Evolutionary conservation across 2,888 invertebrate species (phyloP).

Genomic region (Orthosia gothica): DNA sequence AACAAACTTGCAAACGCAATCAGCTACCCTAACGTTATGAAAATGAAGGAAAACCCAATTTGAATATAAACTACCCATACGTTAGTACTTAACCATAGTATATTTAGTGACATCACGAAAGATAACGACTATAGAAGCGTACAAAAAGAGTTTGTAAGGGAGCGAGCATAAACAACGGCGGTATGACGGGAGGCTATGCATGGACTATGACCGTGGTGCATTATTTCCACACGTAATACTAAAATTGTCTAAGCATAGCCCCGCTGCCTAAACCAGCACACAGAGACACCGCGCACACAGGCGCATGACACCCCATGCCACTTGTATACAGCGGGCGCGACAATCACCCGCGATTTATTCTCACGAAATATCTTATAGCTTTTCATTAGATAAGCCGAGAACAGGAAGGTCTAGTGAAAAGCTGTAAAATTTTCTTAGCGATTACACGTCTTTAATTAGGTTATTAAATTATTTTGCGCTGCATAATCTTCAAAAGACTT

Average conservation of each 20-base stretch:
- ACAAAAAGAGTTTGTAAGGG: constrained; percentile 72
- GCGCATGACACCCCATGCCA: constrained; percentile 79
- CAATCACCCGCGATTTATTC: constrained; percentile 23
- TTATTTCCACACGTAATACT: constrained; percentile 88
- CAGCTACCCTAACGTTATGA: constrained; percentile 56
- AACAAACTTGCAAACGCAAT: constrained; percentile 53
- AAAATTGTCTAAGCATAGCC: constrained; percentile 90
- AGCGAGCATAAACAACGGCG: constrained; percentile 73
- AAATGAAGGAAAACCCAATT: constrained; percentile 63
- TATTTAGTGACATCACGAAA: constrained; percentile 54
- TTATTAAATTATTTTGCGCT: not conserved
- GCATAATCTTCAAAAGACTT: not conserved
- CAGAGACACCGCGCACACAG: constrained; percentile 73
- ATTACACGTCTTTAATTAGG: not conserved
- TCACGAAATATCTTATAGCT: constrained; percentile 7
- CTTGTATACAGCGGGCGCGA: constrained; percentile 78
- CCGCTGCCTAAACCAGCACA: constrained; percentile 82
- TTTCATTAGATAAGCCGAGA: not conserved
- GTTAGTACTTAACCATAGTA: constrained; percentile 33
- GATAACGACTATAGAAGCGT: constrained; percentile 62
- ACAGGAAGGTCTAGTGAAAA: not conserved
- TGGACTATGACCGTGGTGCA: constrained; percentile 81
- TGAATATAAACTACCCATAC: constrained; percentile 60
- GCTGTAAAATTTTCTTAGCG: not conserved
- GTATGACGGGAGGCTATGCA: constrained; percentile 79